Conservation (phyloP, 2,113 vertebrate genomes). For the Labeo catla region DNA sequence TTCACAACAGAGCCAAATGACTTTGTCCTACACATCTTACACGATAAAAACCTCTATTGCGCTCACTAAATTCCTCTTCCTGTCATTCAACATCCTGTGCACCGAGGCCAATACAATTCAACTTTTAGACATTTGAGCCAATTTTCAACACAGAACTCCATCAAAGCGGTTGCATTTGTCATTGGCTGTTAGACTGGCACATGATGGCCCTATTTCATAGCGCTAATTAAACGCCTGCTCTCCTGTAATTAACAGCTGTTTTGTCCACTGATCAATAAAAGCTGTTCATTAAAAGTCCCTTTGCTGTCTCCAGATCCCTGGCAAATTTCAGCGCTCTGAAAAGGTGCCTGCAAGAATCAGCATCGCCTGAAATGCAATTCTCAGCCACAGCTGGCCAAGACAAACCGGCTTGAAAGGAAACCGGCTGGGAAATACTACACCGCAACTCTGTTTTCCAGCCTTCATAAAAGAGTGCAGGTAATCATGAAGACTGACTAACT, state of each 20-base stretch:
- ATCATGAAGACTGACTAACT: background rate
- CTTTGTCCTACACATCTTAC: no score
- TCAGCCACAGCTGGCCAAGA: background rate
- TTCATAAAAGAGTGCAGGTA: background rate
- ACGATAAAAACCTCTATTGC: no score
- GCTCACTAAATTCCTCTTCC: no score
- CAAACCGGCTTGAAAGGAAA: slow-evolving; percentile 29
- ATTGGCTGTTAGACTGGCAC: slow-evolving; percentile 61
- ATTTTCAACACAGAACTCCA: slow-evolving; percentile 67
- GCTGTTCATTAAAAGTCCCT: slow-evolving; percentile 78
- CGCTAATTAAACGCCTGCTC: slow-evolving; percentile 76
- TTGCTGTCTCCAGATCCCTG: slow-evolving; percentile 66
- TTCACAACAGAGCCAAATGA: background rate
- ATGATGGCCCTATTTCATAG: slow-evolving; percentile 67
- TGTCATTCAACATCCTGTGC: background rate
- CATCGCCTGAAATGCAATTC: slow-evolving; percentile 39
- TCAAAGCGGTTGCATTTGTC: slow-evolving; percentile 71
- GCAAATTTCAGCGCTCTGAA: slow-evolving; percentile 63
- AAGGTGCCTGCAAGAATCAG: slow-evolving; percentile 58
- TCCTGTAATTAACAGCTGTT: slow-evolving; percentile 80
- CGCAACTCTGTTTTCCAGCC: background rate
- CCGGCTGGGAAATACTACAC: slow-evolving; percentile 31
- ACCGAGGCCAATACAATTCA: background rate
- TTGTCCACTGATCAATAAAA: slow-evolving; percentile 80
- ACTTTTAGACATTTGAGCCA: background rate